Evolutionary conservation across 2,797 vertebrate species (phyloP), one percentile per base, ranked within the genome.

Genomic region (Gephyroberyx darwinii): DNA sequence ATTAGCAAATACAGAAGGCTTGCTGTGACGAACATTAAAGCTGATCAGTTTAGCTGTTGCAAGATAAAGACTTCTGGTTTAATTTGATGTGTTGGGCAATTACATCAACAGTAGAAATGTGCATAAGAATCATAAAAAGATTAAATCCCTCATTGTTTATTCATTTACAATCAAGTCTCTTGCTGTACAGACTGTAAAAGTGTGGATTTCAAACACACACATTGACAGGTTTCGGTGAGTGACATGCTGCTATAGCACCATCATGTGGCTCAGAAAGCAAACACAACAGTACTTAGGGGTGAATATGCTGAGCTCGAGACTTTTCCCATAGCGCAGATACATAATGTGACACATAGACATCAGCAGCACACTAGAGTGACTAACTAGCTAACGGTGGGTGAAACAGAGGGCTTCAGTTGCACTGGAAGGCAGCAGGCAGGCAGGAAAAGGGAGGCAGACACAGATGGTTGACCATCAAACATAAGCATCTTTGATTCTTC

Each of bases 391-490:
- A 69, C 77, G 75, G 75, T 66, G 61, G 71, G 81, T 74, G 68
- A 86, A 74, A 77, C 69, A 75, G 67, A 74, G 81, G 69, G 76
- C 74, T 85, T 81, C 64, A 74, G 77, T 75, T 85, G 83, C 69
- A 70, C 70, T 73, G 74, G 64, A 78, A 86, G 80, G 79, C 82
- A 84, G 84, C 84, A 71, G 83, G 68, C 71, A 74, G 56, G 53
- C 37, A 41, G 70, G 78, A 52, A 67, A 70, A 59, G 20, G 54
- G 72, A 84, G 65, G 80, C 74, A 84, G 84, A 83, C 83, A 76
- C 93, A 93, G 92, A 93, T 92, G 91, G 90, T 80, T 90, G 90
- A 92, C 91, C 85, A 83, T 92, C 89, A 92, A 89, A 91, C 86
- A 87, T 87, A 83, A 91, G 89, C 88, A 68, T 90, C 78, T 91